Percentiles rank a stretch among this genome's conserved stretches.
Evolutionary conservation across 2,113 vertebrate genomes (phyloP).

Genomic region (Sporophila hypoxantha): DNA sequence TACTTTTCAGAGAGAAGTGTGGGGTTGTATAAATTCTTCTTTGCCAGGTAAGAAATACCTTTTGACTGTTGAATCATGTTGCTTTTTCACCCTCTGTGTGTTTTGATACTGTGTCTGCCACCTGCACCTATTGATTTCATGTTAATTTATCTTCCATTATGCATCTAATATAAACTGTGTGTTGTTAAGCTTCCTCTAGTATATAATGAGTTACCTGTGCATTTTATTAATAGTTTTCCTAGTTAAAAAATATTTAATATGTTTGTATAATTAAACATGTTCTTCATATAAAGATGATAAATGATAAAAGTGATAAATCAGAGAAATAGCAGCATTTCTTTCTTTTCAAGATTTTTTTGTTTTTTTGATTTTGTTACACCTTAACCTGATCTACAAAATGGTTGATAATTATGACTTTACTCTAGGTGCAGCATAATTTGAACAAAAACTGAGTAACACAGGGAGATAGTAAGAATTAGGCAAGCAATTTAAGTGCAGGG

Average conservation of each 20-base stretch:
- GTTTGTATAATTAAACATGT: not conserved
- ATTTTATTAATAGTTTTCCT: not conserved
- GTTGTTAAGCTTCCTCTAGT: not conserved
- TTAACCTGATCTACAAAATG: not conserved
- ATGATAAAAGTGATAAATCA: not conserved
- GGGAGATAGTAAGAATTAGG: not conserved
- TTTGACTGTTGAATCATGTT: not conserved
- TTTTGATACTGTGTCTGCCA: not conserved
- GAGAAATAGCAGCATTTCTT: not conserved
- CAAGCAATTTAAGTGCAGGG: not conserved
- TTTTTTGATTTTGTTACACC: not conserved
- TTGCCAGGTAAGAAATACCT: conserved; percentile 84
- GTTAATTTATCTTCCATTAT: not conserved
- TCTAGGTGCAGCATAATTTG: not conserved
- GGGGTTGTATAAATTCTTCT: conserved; percentile 95
- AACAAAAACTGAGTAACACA: not conserved
- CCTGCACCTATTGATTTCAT: not conserved
- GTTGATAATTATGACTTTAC: not conserved
- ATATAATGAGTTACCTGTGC: not conserved
- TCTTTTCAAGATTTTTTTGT: not conserved
- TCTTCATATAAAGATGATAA: not conserved
- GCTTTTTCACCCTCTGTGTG: not conserved
- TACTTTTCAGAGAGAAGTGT: conserved; percentile 86
- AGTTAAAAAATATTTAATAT: not conserved
- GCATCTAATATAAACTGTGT: not conserved